phyloP scores from a whole-genome alignment of 1,140 invertebrate genomes.

The Dryas iulia region DNA sequence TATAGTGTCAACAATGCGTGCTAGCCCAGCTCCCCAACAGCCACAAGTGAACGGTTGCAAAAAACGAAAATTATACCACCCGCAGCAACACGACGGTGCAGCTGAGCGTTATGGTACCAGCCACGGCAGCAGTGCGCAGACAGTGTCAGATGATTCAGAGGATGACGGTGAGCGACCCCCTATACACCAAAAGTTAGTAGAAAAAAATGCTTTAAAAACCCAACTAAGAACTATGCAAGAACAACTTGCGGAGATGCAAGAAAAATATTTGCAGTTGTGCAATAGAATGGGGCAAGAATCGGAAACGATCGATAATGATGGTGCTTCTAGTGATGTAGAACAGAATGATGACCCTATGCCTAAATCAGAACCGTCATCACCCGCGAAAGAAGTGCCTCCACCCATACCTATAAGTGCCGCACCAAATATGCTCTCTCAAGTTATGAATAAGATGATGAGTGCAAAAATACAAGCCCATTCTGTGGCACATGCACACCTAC shows the following conservation, averaged over 20 bases:
- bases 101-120: constrained; percentile 84
- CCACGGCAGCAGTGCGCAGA: constrained; percentile 77
- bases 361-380: constrained; percentile 82
- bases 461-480: constrained; percentile 83
- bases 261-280: constrained; percentile 93
- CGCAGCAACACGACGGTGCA: constrained; percentile 92
- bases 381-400: constrained; percentile 81
- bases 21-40: constrained; percentile 88
- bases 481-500: constrained; percentile 74
- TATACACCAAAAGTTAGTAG: constrained; percentile 90
- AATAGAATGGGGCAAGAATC: constrained; percentile 90
- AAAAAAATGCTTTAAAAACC: constrained; percentile 91
- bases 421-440: constrained; percentile 84
- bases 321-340: constrained; percentile 86
- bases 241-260: constrained; percentile 93
- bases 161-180: constrained; percentile 88
- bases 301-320: constrained; percentile 87
- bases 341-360: constrained; percentile 80
- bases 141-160: constrained; percentile 85
- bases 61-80: constrained; percentile 98
- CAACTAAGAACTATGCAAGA: constrained; percentile 93
- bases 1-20: constrained; percentile 95
- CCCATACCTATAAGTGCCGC: constrained; percentile 75
- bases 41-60: constrained; percentile 94
- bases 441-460: constrained; percentile 86